Percentiles rank a stretch among this genome's conserved stretches.
Conservation (phyloP, 2,797 vertebrate species). For the Chaetophractus vellerosus region DNA sequence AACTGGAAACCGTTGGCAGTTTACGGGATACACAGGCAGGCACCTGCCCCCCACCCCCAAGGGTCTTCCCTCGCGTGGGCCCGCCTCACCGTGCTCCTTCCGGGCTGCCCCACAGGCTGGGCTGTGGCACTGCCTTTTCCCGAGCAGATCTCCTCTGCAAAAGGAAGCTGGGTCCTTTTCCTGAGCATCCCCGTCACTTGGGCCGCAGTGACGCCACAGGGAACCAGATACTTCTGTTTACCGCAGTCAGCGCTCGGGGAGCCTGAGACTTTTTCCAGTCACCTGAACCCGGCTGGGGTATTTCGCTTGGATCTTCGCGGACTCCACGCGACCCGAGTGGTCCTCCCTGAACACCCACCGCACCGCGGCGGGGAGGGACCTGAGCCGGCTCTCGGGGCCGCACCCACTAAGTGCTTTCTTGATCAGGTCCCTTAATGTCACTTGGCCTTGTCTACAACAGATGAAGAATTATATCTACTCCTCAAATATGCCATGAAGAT, state of each 20-base stretch:
- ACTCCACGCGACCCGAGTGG: constrained; percentile 94
- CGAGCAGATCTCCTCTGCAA: constrained; percentile 97
- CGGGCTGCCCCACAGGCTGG: constrained; percentile 95
- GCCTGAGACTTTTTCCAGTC: constrained; percentile 95
- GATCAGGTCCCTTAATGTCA: too few species aligned
- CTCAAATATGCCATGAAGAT: too few species aligned
- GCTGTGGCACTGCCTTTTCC: constrained; percentile 96
- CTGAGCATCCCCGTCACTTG: constrained; percentile 98
- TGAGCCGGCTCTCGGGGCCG: constrained; percentile 46
- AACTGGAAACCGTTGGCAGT: constrained; percentile 86
- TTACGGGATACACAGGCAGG: constrained; percentile 80
- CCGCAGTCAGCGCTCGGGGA: constrained; percentile 96
- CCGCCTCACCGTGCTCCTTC: constrained; percentile 94
- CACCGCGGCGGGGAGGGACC: constrained; percentile 89
- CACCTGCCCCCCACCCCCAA: too few species aligned
- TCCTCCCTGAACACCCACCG: constrained; percentile 97
- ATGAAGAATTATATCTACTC: too few species aligned
- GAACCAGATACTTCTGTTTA: constrained; percentile 95
- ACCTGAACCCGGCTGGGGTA: constrained; percentile 94
- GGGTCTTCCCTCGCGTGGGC: constrained; percentile 94
- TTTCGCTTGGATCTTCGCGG: constrained; percentile 89
- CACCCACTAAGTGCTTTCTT: too few species aligned
- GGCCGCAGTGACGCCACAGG: constrained; percentile 95
- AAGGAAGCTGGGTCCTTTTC: constrained; percentile 92
- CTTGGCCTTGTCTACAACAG: too few species aligned